Evolutionary conservation across 2,888 invertebrate genomes (phyloP).

Genomic region (Selenia dentaria): DNA sequence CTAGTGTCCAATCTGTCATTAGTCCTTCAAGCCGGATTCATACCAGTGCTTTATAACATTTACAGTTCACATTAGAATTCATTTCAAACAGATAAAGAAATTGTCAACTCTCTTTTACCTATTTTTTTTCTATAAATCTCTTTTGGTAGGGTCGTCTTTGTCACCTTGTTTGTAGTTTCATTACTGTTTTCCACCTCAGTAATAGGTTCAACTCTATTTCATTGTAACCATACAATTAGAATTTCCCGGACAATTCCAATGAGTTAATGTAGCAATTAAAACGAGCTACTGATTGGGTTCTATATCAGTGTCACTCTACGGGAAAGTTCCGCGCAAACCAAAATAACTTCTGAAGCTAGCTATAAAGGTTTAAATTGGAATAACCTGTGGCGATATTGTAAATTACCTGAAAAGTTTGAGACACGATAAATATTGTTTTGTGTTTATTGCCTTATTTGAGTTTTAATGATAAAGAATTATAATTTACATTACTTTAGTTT

Average conservation of each 20-base stretch:
- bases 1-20: too few species aligned
- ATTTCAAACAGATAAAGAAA: too few species aligned
- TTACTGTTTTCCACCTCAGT: conserved; percentile 4
- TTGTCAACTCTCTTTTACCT: too few species aligned
- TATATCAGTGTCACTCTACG: conserved; percentile 46
- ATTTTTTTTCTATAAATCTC: too few species aligned
- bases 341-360: not conserved
- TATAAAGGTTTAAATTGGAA: conserved; percentile 1
- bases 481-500: too few species aligned
- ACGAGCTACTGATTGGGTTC: conserved; percentile 48
- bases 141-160: too few species aligned
- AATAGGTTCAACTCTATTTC: conserved; percentile 38
- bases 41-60: too few species aligned
- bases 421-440: conserved; percentile 11
- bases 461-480: not conserved
- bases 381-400: not conserved
- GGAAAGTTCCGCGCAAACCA: not conserved
- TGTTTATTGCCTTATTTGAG: conserved; percentile 4
- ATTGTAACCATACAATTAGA: conserved; percentile 45
- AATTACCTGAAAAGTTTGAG: conserved; percentile 19
- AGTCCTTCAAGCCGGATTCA: too few species aligned
- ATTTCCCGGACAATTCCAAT: conserved; percentile 47
- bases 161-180: too few species aligned
- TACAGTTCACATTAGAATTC: too few species aligned
- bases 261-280: conserved; percentile 53